A percentile compares a stretch with the other conserved stretches of the same genome.
Conservation (phyloP, 2,113 vertebrate genomes). For the Eira barbara region DNA sequence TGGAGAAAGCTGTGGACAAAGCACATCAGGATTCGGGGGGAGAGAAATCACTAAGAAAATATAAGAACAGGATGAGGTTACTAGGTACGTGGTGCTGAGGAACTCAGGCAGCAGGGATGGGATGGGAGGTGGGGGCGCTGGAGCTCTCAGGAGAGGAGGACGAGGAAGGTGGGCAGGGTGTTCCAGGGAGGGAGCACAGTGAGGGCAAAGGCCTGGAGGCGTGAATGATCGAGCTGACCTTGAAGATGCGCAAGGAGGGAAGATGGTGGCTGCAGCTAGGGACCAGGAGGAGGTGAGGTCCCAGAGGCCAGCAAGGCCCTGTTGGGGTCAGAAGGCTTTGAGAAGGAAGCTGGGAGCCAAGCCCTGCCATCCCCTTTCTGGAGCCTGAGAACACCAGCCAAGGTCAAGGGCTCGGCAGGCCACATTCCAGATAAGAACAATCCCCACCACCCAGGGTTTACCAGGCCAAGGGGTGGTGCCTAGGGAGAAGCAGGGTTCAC, state of each 20-base stretch:
- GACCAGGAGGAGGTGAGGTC: not conserved
- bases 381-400: not conserved
- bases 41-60: not conserved
- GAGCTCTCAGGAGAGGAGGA: too few species aligned
- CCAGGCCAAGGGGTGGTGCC: not conserved
- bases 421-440: not conserved
- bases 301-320: not conserved
- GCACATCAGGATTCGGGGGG: not conserved
- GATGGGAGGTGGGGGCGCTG: not conserved
- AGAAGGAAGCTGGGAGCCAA: not conserved
- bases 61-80: not conserved
- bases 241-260: not conserved
- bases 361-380: not conserved
- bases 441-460: not conserved
- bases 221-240: not conserved
- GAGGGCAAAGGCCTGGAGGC: not conserved
- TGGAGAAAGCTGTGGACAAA: not conserved
- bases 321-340: not conserved
- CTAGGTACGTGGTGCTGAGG: accelerated
- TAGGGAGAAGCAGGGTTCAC: not conserved
- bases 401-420: not conserved
- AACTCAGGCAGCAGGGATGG: not conserved
- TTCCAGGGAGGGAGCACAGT: not conserved
- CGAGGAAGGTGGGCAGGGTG: not conserved
- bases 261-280: not conserved